These are phyloP conservation scores for Rhadinocentrus ornatus DNA, from an alignment of 2,797 vertebrate genomes.

Conservation along the genomic window DNA sequence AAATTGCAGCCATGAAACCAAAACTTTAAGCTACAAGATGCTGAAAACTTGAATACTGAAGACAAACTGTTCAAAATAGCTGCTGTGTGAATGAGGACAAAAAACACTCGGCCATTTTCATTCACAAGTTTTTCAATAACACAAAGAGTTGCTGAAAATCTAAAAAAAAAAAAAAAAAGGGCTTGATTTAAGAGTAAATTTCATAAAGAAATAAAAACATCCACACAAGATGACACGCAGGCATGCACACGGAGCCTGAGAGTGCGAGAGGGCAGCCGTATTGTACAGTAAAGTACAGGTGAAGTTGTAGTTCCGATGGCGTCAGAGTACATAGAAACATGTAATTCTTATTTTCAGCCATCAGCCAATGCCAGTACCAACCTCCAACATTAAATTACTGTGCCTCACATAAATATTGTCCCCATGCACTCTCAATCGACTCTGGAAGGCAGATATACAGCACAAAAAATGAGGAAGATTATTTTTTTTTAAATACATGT, in stretches of 20 bases:
- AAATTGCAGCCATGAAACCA: neutral
- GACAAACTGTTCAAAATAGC: conserved; percentile 27
- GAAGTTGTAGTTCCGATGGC: conserved; percentile 75
- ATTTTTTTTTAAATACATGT: conserved; percentile 15
- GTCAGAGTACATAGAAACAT: conserved; percentile 71
- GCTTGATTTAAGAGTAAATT: conserved; percentile 16
- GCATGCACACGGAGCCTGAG: conserved; percentile 85
- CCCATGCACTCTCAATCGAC: conserved; percentile 96
- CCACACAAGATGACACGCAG: conserved; percentile 39
- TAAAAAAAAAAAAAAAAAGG: no score
- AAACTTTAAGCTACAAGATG: neutral
- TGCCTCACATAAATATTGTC: conserved; percentile 99
- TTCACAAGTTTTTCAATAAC: conserved; percentile 21
- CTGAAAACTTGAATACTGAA: neutral
- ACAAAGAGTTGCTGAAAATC: conserved; percentile 16
- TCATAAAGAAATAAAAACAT: conserved; percentile 23
- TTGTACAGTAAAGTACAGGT: conserved; percentile 81
- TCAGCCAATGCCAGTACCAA: conserved; percentile 87
- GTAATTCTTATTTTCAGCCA: conserved; percentile 62
- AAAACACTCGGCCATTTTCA: conserved; percentile 9
- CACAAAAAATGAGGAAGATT: conserved; percentile 55
- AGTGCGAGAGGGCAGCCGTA: conserved; percentile 85
- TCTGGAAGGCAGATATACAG: conserved; percentile 89
- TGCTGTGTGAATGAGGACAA: conserved; percentile 39
- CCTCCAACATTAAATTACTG: conserved; percentile 99